Conservation (phyloP, 2,888 invertebrate species). For the Synanthedon tipuliformis region DNA sequence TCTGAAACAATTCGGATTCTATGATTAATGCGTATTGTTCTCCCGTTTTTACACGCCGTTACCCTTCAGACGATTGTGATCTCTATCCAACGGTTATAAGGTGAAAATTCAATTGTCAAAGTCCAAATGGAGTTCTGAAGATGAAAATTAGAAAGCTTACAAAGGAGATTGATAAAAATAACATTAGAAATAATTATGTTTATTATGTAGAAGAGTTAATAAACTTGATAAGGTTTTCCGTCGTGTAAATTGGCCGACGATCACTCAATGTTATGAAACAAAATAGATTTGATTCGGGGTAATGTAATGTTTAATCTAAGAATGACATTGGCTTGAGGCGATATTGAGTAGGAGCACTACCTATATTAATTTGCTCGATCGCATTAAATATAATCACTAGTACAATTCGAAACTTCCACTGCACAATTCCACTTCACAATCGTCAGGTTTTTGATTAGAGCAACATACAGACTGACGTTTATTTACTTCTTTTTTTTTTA, state of each 20-base stretch:
- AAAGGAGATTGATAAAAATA: conserved; percentile 50
- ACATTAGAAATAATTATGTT: conserved; percentile 39
- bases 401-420: too few species aligned
- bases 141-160: conserved; percentile 42
- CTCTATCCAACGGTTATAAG: conserved; percentile 14
- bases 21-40: conserved; percentile 59
- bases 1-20: conserved; percentile 60
- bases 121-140: conserved; percentile 15
- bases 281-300: conserved; percentile 14
- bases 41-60: conserved; percentile 23
- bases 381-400: too few species aligned
- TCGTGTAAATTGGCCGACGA: conserved; percentile 17
- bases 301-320: too few species aligned
- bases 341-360: too few species aligned
- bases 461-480: too few species aligned
- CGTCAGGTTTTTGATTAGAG: too few species aligned
- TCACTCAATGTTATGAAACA: conserved; percentile 28
- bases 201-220: conserved; percentile 24
- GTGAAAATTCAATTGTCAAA: conserved; percentile 15
- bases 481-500: too few species aligned
- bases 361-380: too few species aligned
- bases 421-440: too few species aligned
- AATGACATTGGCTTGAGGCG: too few species aligned
- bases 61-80: conserved; percentile 18
- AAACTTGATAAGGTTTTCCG: conserved; percentile 14